phyloP scores from a whole-genome alignment of 2,888 invertebrate genomes.

The Drosophila antonietae region DNA sequence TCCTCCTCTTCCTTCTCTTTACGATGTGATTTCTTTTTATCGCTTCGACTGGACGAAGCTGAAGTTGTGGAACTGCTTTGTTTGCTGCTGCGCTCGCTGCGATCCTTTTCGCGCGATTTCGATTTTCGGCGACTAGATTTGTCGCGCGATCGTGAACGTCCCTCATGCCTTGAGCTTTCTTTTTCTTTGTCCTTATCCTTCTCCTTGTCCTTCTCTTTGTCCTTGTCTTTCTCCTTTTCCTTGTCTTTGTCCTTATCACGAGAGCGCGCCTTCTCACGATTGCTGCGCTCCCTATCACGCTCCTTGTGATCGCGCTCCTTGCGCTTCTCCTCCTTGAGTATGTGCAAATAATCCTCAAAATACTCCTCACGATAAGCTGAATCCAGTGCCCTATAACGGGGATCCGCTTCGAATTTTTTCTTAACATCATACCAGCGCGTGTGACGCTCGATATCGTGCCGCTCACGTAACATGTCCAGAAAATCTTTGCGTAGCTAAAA shows the following conservation, averaged over 20 bases:
- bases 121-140: conserved; percentile 88
- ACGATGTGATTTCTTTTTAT: conserved; percentile 89
- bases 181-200: conserved; percentile 51
- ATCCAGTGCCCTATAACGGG: conserved; percentile 96
- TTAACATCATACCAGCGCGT: conserved; percentile 97
- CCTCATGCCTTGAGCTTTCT: conserved; percentile 76
- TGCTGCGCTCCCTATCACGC: conserved; percentile 80
- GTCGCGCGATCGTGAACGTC: conserved; percentile 88
- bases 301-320: conserved; percentile 76
- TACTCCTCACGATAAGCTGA: conserved; percentile 95
- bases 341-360: conserved; percentile 96
- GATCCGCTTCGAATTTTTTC: conserved; percentile 95
- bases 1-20: conserved; percentile 91
- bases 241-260: conserved; percentile 70
- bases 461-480: conserved; percentile 94
- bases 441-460: conserved; percentile 94
- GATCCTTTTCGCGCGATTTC: conserved; percentile 86
- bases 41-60: conserved; percentile 82
- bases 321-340: conserved; percentile 93
- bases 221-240: conserved; percentile 58
- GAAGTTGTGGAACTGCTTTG: conserved; percentile 54
- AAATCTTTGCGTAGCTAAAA: conserved; percentile 94
- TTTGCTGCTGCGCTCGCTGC: conserved; percentile 84
- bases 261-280: conserved; percentile 75
- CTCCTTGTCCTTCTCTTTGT: conserved; percentile 70